These are phyloP conservation scores for Ranitomeya imitator DNA, from an alignment of 2,113 vertebrate species.

Conservation along the genomic window DNA sequence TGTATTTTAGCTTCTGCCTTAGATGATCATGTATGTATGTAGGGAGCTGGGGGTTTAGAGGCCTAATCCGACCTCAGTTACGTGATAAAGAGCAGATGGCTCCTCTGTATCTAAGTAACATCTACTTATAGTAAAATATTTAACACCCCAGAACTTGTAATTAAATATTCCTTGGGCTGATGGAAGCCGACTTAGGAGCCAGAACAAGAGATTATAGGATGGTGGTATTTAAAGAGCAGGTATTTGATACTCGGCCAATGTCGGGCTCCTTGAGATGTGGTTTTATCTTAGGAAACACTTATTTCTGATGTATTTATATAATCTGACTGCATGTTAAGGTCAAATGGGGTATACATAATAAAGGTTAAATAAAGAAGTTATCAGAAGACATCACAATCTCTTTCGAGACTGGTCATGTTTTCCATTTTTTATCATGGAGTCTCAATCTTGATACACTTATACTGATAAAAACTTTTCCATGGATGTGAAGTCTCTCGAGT, in stretches of 20 bases:
- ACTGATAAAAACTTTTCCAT: neutral
- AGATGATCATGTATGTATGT: neutral
- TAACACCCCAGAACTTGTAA: neutral
- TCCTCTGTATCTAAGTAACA: neutral
- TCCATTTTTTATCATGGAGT: neutral
- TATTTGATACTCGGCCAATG: neutral
- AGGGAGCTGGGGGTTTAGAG: neutral
- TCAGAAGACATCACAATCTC: neutral
- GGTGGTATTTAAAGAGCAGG: neutral
- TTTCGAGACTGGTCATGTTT: neutral
- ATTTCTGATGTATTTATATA: neutral
- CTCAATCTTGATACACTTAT: neutral
- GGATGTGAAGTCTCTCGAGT: too few species aligned
- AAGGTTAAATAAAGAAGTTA: neutral
- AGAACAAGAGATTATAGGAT: neutral
- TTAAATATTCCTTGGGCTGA: neutral
- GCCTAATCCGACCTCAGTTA: neutral
- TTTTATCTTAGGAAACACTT: neutral
- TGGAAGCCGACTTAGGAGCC: neutral
- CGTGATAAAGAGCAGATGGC: neutral
- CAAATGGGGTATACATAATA: neutral
- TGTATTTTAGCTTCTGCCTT: neutral
- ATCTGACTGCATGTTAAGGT: neutral
- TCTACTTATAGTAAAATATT: constrained; percentile 43
- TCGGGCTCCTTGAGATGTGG: neutral